Evolutionary conservation across 2,888 invertebrate species (phyloP).

Genomic region (Phlogophora meticulosa): DNA sequence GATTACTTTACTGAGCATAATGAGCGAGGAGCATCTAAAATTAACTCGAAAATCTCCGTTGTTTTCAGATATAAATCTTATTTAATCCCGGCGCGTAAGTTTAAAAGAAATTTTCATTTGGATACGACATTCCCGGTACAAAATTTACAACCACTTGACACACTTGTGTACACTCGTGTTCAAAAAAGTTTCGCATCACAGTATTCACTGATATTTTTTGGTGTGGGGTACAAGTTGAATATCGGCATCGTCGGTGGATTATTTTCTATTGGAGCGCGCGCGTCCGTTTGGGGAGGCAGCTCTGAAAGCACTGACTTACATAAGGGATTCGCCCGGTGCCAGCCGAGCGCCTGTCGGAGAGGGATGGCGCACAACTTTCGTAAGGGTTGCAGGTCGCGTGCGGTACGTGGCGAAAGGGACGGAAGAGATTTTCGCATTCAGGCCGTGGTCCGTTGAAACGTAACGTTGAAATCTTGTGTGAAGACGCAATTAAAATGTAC

Average conservation of each 20-base stretch:
- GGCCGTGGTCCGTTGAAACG: constrained; percentile 76
- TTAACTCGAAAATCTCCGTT: constrained; percentile 76
- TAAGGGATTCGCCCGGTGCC: constrained; percentile 88
- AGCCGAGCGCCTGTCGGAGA: constrained; percentile 80
- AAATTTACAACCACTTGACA: constrained; percentile 73
- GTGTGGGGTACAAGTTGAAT: constrained; percentile 62
- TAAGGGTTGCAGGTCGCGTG: constrained; percentile 81
- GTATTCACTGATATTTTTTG: constrained; percentile 68
- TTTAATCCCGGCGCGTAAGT: constrained; percentile 78
- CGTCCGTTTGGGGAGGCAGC: constrained; percentile 73
- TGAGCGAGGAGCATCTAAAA: constrained; percentile 77
- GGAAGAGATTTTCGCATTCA: constrained; percentile 82
- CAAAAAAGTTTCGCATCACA: constrained; percentile 76
- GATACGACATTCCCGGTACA: constrained; percentile 74
- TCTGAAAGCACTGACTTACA: constrained; percentile 88
- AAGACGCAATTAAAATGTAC: constrained; percentile 89
- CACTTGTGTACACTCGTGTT: constrained; percentile 71
- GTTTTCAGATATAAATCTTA: constrained; percentile 80
- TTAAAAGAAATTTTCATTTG: constrained; percentile 77
- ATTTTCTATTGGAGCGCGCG: constrained; percentile 66
- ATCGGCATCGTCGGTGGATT: constrained; percentile 78
- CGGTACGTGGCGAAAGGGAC: constrained; percentile 80
- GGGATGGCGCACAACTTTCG: constrained; percentile 80
- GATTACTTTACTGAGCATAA: constrained; percentile 80
- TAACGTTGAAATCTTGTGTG: constrained; percentile 85